Base-by-base conservation (phyloP, 2,888 invertebrate genomes). In the Cephus pulcher region DNA sequence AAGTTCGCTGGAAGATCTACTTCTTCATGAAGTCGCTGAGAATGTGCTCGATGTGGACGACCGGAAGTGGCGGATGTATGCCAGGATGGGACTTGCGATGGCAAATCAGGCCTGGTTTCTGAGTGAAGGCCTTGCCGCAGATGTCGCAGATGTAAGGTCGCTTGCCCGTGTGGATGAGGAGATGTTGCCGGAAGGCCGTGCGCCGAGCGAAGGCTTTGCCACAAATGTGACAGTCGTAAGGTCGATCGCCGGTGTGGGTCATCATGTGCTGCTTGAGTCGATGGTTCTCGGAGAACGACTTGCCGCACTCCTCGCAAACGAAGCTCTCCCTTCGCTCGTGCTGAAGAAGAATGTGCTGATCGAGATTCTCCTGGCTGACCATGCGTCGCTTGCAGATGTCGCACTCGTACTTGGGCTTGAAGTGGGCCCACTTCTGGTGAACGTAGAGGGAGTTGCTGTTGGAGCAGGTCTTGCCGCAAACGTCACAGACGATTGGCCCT, bases 391-490 rank as follows among this genome's bases (percentile, higher is more conserved):
- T 83, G 37, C 89, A 89, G 11, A 89, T 88, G 33, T 84, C 84
- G 78, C 89, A 89, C 75, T 88, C 88, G 79, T 84, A 89, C 71
- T 89, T 87, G 0, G 88, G 87, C 76, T 89, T 89, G 74, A 88
- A 89, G 23, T 90, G 90, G 0, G 88, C 88, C 82, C 88, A 89
- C 74, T 90, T 90, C 37, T 89, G 90, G 33, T 90, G 90, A 1
- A 88, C 86, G 75, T 90, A 89, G 1, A 90, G 81, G 0, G 89
- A 85, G 70, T 90, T 90, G 69, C 88, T 89, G 76, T 90, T 90
- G 1, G 88, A 83, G 76, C 90, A 90, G 1, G 88, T 88, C 32
- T 89, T 90, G 2, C 89, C 90, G 75, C 90, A 90, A 0, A 90
- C 88, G 75, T 90, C 89, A 78, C 90, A 90, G 0, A 89, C 86